phyloP scores from a whole-genome alignment of 2,797 vertebrate genomes.

The Oreochromis mossambicus region DNA sequence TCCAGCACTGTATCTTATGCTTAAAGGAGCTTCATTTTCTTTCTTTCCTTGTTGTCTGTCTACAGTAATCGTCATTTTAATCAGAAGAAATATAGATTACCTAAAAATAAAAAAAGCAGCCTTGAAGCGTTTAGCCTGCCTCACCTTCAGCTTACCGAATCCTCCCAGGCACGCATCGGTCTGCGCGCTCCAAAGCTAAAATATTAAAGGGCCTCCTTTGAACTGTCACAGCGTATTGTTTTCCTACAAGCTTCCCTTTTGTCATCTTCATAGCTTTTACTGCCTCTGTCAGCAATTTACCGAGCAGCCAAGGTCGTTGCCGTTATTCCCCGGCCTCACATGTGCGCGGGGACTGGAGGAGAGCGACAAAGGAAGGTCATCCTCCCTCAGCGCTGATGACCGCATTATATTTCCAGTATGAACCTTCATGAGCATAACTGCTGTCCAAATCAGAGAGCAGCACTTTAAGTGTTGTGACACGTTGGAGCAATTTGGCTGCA shows the following conservation, averaged over 20 bases:
- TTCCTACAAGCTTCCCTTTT: constrained; percentile 62
- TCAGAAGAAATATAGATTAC: neutral
- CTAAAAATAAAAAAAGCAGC: neutral
- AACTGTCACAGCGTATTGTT: constrained; percentile 75
- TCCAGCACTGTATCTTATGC: neutral
- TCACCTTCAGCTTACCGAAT: constrained; percentile 24
- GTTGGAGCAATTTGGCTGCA: neutral
- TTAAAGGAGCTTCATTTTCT: neutral
- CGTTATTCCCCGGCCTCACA: constrained; percentile 52
- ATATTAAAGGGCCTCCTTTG: constrained; percentile 69
- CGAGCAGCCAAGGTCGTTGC: constrained; percentile 68
- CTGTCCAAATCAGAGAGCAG: constrained; percentile 36
- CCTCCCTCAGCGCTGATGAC: constrained; percentile 32
- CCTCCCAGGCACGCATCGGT: neutral
- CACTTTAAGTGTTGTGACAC: constrained; percentile 24
- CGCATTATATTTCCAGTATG: constrained; percentile 47
- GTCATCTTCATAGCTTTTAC: constrained; percentile 67
- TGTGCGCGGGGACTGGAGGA: constrained; percentile 8
- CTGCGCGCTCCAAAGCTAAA: constrained; percentile 38
- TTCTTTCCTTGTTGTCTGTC: neutral
- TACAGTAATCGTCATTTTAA: neutral
- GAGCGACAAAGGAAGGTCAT: constrained; percentile 71
- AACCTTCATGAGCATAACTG: constrained; percentile 31
- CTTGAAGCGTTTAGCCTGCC: constrained; percentile 12
- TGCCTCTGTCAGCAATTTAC: constrained; percentile 78